Conservation (phyloP, 2,113 vertebrate genomes). For the Telmatochromis sp. region DNA sequence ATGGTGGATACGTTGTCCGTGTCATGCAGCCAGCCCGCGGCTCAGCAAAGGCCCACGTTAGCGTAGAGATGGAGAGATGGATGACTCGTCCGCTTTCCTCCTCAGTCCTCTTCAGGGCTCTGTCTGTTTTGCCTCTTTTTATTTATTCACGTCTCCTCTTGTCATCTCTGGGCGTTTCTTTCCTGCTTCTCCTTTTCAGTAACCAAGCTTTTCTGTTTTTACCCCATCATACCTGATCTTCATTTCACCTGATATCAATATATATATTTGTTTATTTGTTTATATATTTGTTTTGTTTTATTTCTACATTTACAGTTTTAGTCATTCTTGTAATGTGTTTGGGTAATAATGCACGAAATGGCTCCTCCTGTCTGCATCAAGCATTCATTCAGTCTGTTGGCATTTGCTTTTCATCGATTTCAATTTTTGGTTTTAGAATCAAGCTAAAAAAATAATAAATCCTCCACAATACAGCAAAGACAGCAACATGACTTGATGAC, state of each 20-base stretch:
- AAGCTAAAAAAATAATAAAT: neutral
- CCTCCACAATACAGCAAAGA: neutral
- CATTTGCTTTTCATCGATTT: neutral
- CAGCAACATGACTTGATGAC: neutral
- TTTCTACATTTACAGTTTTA: neutral
- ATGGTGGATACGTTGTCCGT: conserved; percentile 33
- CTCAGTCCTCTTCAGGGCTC: neutral
- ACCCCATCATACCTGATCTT: too few relatives aligned
- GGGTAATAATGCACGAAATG: neutral
- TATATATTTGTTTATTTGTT: neutral
- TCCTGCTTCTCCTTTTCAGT: neutral
- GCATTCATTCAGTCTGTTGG: neutral
- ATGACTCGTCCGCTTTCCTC: neutral
- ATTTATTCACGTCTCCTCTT: neutral
- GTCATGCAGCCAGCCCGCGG: conserved; percentile 2
- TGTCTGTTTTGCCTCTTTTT: neutral
- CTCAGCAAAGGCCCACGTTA: neutral
- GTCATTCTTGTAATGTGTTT: neutral
- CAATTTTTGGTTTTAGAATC: neutral
- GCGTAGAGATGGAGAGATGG: neutral
- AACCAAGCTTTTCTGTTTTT: neutral
- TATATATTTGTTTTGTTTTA: neutral
- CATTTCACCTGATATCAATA: neutral
- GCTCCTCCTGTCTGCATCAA: neutral
- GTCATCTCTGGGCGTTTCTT: neutral